These are phyloP conservation scores for Chrysemys picta DNA, from an alignment of 2,113 vertebrate genomes.

Conservation along the genomic window DNA sequence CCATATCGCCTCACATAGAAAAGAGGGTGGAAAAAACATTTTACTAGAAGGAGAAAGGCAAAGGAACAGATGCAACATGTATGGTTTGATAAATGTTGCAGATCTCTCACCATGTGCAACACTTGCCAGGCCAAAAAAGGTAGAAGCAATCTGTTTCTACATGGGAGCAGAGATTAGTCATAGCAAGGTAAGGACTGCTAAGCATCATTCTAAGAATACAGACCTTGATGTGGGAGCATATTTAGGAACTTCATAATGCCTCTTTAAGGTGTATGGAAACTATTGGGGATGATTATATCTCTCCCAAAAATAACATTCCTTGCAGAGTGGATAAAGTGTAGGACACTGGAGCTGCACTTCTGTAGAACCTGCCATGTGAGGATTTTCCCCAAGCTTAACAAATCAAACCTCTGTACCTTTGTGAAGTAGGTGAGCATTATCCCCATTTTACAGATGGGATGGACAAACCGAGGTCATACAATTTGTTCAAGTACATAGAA, in stretches of 20 bases:
- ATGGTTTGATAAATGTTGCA: not conserved
- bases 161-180: not conserved
- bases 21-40: not conserved
- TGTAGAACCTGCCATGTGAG: not conserved
- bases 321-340: not conserved
- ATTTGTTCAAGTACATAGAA: not conserved
- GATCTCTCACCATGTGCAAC: not conserved
- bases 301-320: not conserved
- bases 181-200: not conserved
- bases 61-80: not conserved
- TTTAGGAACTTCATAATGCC: not conserved
- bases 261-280: not conserved
- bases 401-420: not conserved
- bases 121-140: not conserved
- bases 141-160: not conserved
- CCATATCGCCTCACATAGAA: not conserved
- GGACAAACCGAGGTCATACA: accelerated
- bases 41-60: not conserved
- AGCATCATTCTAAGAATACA: not conserved
- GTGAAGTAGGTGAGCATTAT: not conserved
- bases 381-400: not conserved
- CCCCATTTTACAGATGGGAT: not conserved
- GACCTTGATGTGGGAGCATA: accelerated
- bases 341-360: not conserved
- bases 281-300: not conserved